Percentiles rank a stretch among this genome's conserved stretches.
Conservation (phyloP, 2,888 invertebrate genomes). For the Carabus problematicus region DNA sequence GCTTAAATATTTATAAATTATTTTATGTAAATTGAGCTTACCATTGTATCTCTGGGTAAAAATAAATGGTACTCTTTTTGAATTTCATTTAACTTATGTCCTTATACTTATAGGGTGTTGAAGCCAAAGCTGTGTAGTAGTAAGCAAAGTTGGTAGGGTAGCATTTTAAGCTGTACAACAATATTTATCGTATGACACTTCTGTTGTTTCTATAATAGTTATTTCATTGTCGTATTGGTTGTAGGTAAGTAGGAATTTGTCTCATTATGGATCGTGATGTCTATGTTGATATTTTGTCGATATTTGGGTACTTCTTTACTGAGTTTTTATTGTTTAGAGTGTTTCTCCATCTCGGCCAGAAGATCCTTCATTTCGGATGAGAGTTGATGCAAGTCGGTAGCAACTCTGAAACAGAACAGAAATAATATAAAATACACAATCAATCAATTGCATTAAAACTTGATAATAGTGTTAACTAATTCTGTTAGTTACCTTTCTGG, state of each 20-base stretch:
- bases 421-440: constrained; percentile 19
- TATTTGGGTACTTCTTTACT: constrained; percentile 1
- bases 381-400: constrained; percentile 56
- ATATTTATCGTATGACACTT: constrained; percentile 7
- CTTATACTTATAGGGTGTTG: constrained; percentile 28
- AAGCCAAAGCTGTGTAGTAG: constrained; percentile 29
- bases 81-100: constrained; percentile 19
- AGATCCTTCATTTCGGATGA: constrained; percentile 59
- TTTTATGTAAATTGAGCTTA: constrained; percentile 36
- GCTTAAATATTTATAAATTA: constrained; percentile 24
- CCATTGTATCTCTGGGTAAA: constrained; percentile 14
- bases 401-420: constrained; percentile 51
- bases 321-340: constrained; percentile 56
- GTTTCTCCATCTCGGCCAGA: constrained; percentile 57
- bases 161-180: constrained; percentile 30
- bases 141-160: constrained; percentile 33
- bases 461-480: background rate
- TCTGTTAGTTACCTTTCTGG: constrained; percentile 30
- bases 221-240: background rate
- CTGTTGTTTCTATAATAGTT: background rate
- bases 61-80: constrained; percentile 10
- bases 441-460: background rate
- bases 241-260: constrained; percentile 3
- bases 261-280: background rate
- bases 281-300: constrained; percentile 8